Evolutionary conservation across 2,113 vertebrate genomes (phyloP), one percentile per base, ranked within the genome.

Genomic region (Lagenorhynchus albirostris): DNA sequence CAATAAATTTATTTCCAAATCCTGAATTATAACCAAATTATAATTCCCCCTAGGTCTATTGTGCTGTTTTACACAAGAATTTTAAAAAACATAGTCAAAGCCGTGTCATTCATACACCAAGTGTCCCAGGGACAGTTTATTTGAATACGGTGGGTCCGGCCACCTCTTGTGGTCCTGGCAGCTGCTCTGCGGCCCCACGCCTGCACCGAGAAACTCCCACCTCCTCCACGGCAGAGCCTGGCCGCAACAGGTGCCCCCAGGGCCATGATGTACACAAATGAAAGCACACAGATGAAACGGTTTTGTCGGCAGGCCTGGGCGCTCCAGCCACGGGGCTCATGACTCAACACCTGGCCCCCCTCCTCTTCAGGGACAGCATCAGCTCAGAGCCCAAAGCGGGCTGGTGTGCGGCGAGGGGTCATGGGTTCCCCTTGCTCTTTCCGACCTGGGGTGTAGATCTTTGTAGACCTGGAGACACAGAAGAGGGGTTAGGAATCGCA

Each of bases 391-490:
- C 99, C 99, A 65, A 99, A 99, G 91, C 99, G 99, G 41, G 99
- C 99, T 20, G 99, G 99, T 2, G 99, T 99, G 81, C 98, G 99
- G 97, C 99, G 99, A n/a, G 99, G 99, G 0, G 99, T 99, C 99
- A 99, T 99, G 53, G 99, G 99, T 33, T 99, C 99, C n/a, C 98
- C 98, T 94, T 99, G 99, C 47, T 99, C 99, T 95, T 98, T 99
- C 96, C 99, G 99, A 83, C 99, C 99, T 2, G 99, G 99, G 14
- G 99, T 99, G 96, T 99, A 99, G 98, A 99, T 99, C 98, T 99
- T 99, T 17, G 99, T 98, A 17, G 99, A 99, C 98, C 99, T 99
- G 96, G 87, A 98, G 86, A 96, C 94, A 96, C 94, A 96, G 76
- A 85, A 70, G 41, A 15, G n/a, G n/a, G 33, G 33, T 38, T 8